Conservation (phyloP, 2,797 vertebrate genomes). For the Microcaecilia unicolor region DNA sequence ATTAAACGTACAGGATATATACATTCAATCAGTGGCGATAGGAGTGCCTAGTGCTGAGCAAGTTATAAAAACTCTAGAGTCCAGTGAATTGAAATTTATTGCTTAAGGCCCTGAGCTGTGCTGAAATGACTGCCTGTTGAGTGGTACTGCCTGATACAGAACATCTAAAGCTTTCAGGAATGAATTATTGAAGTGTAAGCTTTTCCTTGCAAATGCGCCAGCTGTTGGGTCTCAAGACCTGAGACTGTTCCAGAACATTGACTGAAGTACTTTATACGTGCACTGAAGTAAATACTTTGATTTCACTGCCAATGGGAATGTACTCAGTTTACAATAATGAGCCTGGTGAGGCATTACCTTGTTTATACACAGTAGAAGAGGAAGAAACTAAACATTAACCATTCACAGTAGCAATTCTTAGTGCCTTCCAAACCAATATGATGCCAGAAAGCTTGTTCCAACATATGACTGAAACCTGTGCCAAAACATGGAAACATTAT, state of each 20-base stretch:
- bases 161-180: constrained; percentile 61
- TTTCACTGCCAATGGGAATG: constrained; percentile 94
- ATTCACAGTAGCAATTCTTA: constrained; percentile 60
- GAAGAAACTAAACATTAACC: constrained; percentile 59
- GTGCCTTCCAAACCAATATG: constrained; percentile 32
- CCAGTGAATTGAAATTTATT: constrained; percentile 64
- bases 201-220: constrained; percentile 69
- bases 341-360: constrained; percentile 72
- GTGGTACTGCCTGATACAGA: constrained; percentile 83
- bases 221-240: constrained; percentile 67
- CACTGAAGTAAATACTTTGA: constrained; percentile 74
- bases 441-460: no score
- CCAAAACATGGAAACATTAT: no score
- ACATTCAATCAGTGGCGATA: constrained; percentile 57
- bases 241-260: constrained; percentile 67
- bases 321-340: constrained; percentile 87
- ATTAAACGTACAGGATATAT: constrained; percentile 77
- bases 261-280: constrained; percentile 75
- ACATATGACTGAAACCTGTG: no score
- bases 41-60: constrained; percentile 44
- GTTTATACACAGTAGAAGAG: constrained; percentile 66
- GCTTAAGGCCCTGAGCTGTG: constrained; percentile 48
- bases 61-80: constrained; percentile 54
- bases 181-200: constrained; percentile 66
- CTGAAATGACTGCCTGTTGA: constrained; percentile 54